These are phyloP conservation scores for Synanthedon vespiformis DNA, from an alignment of 2,888 invertebrate genomes.

Conservation along the genomic window DNA sequence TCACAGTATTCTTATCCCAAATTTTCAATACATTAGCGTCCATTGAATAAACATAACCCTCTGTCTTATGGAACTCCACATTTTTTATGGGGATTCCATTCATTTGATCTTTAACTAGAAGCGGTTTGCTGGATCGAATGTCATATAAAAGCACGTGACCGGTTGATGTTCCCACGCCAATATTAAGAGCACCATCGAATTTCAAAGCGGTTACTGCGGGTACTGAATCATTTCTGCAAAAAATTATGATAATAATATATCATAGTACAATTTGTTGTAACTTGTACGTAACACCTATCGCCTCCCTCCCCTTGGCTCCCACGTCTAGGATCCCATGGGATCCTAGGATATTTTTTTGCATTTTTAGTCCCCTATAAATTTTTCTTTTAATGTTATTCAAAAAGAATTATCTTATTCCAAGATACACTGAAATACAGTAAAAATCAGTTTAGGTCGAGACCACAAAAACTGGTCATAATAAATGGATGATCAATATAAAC, in stretches of 20 bases:
- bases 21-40: conserved; percentile 90
- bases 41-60: conserved; percentile 89
- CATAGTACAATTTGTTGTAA: neutral
- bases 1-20: conserved; percentile 89
- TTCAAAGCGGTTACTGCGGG: conserved; percentile 84
- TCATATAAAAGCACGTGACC: conserved; percentile 97
- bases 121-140: conserved; percentile 90
- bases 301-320: too few relatives aligned
- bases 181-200: conserved; percentile 79
- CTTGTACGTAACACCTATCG: too few relatives aligned
- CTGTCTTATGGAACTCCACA: conserved; percentile 84
- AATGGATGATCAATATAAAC: too few relatives aligned
- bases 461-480: too few relatives aligned
- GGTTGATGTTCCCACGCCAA: conserved; percentile 93
- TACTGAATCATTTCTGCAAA: conserved; percentile 72
- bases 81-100: conserved; percentile 92
- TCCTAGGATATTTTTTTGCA: too few relatives aligned
- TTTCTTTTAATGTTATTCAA: too few relatives aligned
- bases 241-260: conserved; percentile 4
- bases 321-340: too few relatives aligned
- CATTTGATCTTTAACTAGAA: conserved; percentile 93
- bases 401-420: too few relatives aligned
- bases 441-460: too few relatives aligned
- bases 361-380: too few relatives aligned
- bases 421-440: too few relatives aligned